Evolutionary conservation across 2,888 invertebrate species (phyloP).

Genomic region (Habrosyne pyritoides): DNA sequence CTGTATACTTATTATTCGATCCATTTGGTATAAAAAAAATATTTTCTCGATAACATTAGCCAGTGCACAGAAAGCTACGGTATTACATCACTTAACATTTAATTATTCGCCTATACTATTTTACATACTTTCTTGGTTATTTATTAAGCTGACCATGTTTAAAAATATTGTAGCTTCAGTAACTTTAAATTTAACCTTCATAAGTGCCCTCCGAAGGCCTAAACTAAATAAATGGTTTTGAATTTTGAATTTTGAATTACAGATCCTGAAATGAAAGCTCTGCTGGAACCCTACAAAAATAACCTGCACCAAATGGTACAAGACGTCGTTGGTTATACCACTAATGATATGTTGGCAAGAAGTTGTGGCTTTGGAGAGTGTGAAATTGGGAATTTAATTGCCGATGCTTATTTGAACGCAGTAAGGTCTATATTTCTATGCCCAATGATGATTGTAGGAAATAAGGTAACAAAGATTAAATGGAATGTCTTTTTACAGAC

Average conservation of each 20-base stretch:
- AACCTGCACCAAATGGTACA: constrained; percentile 79
- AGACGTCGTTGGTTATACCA: constrained; percentile 80
- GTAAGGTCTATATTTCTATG: constrained; percentile 66
- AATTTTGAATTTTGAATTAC: constrained; percentile 25
- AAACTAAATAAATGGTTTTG: background rate
- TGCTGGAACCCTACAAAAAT: constrained; percentile 84
- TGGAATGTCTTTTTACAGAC: constrained; percentile 44
- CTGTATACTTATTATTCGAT: no score
- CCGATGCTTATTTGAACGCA: constrained; percentile 86
- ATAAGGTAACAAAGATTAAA: background rate
- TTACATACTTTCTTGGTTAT: no score
- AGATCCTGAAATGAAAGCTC: constrained; percentile 83
- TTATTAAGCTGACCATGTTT: no score
- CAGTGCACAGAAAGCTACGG: no score
- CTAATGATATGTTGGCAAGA: constrained; percentile 74
- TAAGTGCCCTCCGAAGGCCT: no score
- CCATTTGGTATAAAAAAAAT: no score
- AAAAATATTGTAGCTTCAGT: no score
- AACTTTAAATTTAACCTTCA: no score
- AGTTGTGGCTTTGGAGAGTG: constrained; percentile 85
- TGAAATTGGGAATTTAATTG: constrained; percentile 86
- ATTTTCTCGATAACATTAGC: no score
- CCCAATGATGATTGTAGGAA: background rate
- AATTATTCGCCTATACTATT: no score
- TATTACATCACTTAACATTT: no score